Evolutionary conservation across 1,140 invertebrate genomes (phyloP).

Genomic region (Drosophila melanica): DNA sequence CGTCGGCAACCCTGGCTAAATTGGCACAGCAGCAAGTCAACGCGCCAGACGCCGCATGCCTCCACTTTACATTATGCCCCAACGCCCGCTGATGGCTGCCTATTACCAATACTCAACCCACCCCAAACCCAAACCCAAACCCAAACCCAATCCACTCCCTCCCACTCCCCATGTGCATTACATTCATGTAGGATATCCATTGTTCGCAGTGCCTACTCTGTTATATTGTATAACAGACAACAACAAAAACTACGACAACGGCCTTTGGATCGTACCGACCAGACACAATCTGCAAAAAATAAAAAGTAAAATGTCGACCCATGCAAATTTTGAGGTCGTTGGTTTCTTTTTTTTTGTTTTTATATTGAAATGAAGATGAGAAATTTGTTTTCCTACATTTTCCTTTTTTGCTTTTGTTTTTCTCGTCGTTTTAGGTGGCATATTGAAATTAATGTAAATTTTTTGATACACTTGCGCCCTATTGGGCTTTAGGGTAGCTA

Average conservation of each 20-base stretch:
- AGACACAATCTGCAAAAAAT: conserved; percentile 39
- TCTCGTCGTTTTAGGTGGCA: conserved; percentile 39
- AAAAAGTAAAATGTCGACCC: conserved; percentile 50
- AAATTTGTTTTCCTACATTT: conserved; percentile 28
- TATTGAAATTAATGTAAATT: conserved; percentile 63
- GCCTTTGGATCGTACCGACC: conserved; percentile 7
- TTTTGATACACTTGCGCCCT: conserved; percentile 49
- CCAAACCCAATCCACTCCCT: too few relatives aligned
- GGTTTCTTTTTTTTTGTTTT: conserved; percentile 44
- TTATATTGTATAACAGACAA: conserved; percentile 63
- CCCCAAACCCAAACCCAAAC: too few relatives aligned
- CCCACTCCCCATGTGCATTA: conserved; percentile 50
- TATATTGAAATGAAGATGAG: conserved; percentile 56
- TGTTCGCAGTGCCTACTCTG: conserved; percentile 63
- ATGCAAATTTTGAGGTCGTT: conserved; percentile 60
- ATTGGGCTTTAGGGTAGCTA: conserved; percentile 16
- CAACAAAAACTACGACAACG: conserved; percentile 23
- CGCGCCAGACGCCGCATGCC: conserved; percentile 49
- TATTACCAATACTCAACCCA: too few relatives aligned
- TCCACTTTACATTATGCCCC: background rate
- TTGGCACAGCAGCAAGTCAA: conserved; percentile 57
- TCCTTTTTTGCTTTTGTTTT: conserved; percentile 1
- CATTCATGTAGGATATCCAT: conserved; percentile 59
- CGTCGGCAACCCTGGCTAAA: conserved; percentile 50
- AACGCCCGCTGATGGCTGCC: too few relatives aligned